Conservation (phyloP, 2,888 invertebrate species). For the Xestia rhomboidea region DNA sequence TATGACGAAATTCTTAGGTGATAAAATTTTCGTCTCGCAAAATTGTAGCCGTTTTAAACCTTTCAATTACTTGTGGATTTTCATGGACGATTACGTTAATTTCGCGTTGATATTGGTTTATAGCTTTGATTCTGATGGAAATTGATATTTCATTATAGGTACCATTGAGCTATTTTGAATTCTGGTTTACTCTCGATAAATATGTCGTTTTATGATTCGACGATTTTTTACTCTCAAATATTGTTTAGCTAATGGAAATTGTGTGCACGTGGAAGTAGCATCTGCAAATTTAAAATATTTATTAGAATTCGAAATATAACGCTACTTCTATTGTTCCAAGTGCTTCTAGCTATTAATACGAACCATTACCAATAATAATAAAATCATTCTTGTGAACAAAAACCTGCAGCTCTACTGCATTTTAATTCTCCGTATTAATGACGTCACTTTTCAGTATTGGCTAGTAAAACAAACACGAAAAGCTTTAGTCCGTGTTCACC, state of each 20-base stretch:
- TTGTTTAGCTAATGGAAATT: background rate
- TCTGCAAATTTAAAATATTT: background rate
- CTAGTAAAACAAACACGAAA: slow-evolving; percentile 33
- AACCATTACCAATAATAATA: background rate
- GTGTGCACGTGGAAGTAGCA: background rate
- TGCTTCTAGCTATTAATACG: background rate
- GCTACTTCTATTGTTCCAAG: background rate
- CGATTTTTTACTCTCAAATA: background rate
- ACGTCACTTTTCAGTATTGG: slow-evolving; percentile 18
- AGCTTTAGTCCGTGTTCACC: slow-evolving; percentile 15
- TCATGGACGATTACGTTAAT: slow-evolving; percentile 51
- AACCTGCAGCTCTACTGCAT: slow-evolving; percentile 4
- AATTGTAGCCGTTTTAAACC: slow-evolving; percentile 68
- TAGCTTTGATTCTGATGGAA: slow-evolving; percentile 37
- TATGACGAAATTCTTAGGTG: slow-evolving; percentile 70
- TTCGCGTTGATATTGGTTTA: slow-evolving; percentile 47
- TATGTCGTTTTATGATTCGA: background rate
- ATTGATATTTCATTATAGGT: slow-evolving; percentile 52
- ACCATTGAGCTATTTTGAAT: slow-evolving; percentile 31
- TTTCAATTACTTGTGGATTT: slow-evolving; percentile 65
- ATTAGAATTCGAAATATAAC: background rate
- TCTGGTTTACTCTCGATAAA: slow-evolving; percentile 10
- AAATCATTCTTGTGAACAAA: background rate
- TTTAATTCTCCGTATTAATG: slow-evolving; percentile 30
- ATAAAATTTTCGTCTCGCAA: slow-evolving; percentile 69